Evolutionary conservation across 2,888 invertebrate genomes (phyloP), one percentile per base, ranked within the genome.

Genomic region (Volucella bombylans): DNA sequence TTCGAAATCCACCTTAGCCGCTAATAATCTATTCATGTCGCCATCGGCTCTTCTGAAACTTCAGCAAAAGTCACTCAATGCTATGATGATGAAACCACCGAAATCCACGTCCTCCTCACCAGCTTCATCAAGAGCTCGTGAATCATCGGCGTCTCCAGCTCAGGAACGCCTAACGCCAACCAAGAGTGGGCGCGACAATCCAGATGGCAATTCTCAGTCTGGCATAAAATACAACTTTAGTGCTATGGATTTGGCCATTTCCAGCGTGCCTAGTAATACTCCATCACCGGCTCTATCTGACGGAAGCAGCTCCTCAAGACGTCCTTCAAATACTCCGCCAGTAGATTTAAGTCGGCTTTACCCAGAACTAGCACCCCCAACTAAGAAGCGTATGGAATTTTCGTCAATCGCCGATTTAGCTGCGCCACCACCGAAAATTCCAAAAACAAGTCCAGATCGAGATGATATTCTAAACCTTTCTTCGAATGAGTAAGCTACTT

Each of bases 21-120:
- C 96, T 1, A 95, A 95, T 88, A 96, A 96, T 89, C 95, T 96
- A 93, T 96, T 96, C 87, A 93, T 96, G 88, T 94, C 95, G 8
- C 95, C 95, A 15, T 95, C 95, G 45, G 90, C 91, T 15, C 90
- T 95, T 80, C 93, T 95, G 86, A 95, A 95, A 92, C 94, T 95
- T 93, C 95, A 95, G 87, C 92, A 90, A 86, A 92, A 92, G 81
- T 92, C 92, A 0, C 87, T 92, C 2, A 91, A 91, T 71, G 92
- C 92, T 45, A 92, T 94, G 74, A 94, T 94, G 91, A 91, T 92
- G 88, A 94, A 94, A 87, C 90, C 92, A 47, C 92, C 92, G 2
- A 93, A 92, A 87, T 90, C 92, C 1, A 91, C 92, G 38, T 89
- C 90, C 55, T 89, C 90, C 1, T 90, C 91, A 8, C 88, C 90